Conservation (phyloP, 1,140 invertebrate genomes). For the Microplitis demolitor region DNA sequence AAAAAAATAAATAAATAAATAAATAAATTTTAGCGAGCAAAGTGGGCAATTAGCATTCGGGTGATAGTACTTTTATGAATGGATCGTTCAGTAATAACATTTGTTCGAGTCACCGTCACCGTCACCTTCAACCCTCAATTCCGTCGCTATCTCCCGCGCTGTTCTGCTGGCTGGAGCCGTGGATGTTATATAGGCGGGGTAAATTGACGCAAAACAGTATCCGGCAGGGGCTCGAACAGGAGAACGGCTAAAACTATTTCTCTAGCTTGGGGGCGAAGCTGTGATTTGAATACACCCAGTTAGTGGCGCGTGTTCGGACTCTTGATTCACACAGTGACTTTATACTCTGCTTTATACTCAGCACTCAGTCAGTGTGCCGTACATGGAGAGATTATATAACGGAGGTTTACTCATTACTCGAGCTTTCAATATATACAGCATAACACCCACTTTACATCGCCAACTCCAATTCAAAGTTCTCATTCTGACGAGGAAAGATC, state of each 20-base stretch:
- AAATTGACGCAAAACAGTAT: constrained; percentile 3
- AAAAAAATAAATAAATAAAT: background rate
- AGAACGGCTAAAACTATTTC: constrained; percentile 51
- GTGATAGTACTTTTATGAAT: background rate
- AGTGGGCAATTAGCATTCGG: background rate
- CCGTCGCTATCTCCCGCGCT: no score
- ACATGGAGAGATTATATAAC: constrained; percentile 32
- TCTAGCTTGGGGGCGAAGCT: constrained; percentile 46
- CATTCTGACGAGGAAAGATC: background rate
- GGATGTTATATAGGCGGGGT: no score
- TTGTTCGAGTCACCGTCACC: background rate
- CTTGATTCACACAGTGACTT: constrained; percentile 30
- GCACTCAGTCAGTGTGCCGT: background rate
- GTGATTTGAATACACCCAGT: constrained; percentile 62
- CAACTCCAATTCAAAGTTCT: no score
- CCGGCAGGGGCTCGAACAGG: constrained; percentile 35
- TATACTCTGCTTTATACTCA: background rate
- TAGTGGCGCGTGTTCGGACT: constrained; percentile 57
- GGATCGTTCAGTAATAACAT: background rate
- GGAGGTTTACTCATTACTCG: constrained; percentile 47
- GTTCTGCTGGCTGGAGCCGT: no score
- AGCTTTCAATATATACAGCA: constrained; percentile 30
- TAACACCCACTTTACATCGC: background rate
- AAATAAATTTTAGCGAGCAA: background rate
- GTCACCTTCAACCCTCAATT: no score